Conservation (phyloP, 2,797 vertebrate species). For the Pogoniulus pusillus region DNA sequence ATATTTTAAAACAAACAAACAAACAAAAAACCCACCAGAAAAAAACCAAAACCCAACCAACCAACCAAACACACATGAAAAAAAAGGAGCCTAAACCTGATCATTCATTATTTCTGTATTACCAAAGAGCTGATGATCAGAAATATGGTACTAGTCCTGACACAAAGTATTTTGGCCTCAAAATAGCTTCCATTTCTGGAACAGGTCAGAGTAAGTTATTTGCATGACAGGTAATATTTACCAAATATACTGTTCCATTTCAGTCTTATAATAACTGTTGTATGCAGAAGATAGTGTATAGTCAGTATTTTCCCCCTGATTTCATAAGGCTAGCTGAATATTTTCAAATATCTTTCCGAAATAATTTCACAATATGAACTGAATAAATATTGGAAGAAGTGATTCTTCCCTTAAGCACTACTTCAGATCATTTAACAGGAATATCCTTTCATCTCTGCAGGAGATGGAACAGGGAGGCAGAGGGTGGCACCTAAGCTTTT, state of each 20-base stretch:
- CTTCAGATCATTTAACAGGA: background rate
- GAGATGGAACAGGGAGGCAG: background rate
- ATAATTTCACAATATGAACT: background rate
- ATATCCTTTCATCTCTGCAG: background rate
- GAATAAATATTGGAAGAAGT: background rate
- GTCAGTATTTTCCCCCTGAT: background rate
- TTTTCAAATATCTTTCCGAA: background rate
- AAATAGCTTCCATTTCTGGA: background rate
- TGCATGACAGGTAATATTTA: background rate
- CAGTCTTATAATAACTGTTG: background rate
- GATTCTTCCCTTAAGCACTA: background rate
- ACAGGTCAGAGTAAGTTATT: background rate
- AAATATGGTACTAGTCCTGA: background rate
- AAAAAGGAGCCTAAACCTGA: background rate
- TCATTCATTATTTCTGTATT: background rate
- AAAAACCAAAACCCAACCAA: background rate
- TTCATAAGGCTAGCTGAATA: background rate
- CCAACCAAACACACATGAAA: too few species aligned
- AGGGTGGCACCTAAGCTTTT: background rate
- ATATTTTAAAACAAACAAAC: accelerated
- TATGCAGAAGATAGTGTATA: background rate
- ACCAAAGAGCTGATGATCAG: background rate
- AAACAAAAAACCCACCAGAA: background rate
- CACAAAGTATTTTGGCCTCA: background rate
- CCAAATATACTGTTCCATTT: background rate